A percentile compares a stretch with the other conserved stretches of the same genome.
phyloP scores from a whole-genome alignment of 2,113 vertebrate species.

The Irena cyanogastra region DNA sequence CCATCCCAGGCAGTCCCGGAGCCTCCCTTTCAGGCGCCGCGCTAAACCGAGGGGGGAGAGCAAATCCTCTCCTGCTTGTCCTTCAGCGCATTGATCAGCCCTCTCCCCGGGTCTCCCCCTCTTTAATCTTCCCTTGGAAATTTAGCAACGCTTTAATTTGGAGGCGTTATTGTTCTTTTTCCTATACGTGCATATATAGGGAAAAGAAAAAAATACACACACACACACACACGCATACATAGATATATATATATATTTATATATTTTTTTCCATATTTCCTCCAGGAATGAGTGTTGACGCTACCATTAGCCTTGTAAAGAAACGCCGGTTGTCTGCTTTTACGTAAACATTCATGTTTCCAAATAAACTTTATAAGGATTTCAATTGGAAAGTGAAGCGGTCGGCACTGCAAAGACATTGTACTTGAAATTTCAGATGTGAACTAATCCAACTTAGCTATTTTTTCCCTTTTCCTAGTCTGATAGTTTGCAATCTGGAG shows the following conservation, averaged over 20 bases:
- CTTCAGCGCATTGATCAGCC: neutral
- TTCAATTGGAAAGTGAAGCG: slow-evolving; percentile 29
- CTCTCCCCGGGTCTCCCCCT: neutral
- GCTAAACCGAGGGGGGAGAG: neutral
- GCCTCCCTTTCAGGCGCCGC: neutral
- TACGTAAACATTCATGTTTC: slow-evolving; percentile 40
- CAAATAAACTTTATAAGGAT: slow-evolving; percentile 59
- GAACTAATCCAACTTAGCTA: slow-evolving; percentile 34
- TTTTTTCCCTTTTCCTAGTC: neutral
- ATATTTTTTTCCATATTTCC: neutral
- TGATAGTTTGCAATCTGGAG: slow-evolving; percentile 54
- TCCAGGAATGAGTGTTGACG: neutral
- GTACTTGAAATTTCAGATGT: slow-evolving; percentile 15
- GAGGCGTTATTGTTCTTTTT: neutral
- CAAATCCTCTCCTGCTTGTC: neutral
- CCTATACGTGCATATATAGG: no score
- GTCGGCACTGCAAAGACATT: neutral
- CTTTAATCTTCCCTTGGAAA: neutral
- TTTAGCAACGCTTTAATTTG: neutral
- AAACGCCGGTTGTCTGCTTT: slow-evolving; percentile 11
- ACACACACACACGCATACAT: accelerated
- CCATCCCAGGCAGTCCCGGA: neutral
- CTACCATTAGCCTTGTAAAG: slow-evolving; percentile 4
- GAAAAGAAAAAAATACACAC: neutral
- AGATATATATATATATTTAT: no score